phyloP scores from a whole-genome alignment of 2,888 invertebrate species.

The Pachycephus smyrnensis region DNA sequence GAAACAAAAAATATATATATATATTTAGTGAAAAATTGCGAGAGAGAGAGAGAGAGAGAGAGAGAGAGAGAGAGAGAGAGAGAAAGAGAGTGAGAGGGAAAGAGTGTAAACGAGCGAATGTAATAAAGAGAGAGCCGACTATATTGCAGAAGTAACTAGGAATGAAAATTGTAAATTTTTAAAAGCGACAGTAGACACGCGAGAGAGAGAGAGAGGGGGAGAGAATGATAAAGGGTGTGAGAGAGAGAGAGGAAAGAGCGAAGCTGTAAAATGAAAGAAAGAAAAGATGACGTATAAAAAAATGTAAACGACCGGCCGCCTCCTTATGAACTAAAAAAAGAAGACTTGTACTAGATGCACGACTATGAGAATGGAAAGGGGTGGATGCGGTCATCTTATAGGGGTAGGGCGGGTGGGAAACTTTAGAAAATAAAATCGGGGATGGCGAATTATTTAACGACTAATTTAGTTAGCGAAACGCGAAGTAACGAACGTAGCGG shows the following conservation, averaged over 20 bases:
- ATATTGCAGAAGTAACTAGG: constrained; percentile 10
- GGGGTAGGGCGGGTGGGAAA: neutral
- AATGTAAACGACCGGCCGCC: constrained; percentile 14
- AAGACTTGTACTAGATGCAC: neutral
- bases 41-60: constrained; percentile 11
- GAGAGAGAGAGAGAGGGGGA: too few relatives aligned
- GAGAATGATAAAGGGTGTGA: neutral
- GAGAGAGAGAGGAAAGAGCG: neutral
- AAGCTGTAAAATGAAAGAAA: neutral
- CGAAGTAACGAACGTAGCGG: constrained; percentile 22
- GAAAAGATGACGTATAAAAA: neutral
- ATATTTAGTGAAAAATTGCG: constrained; percentile 8
- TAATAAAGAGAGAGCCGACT: neutral
- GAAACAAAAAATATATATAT: constrained; percentile 29
- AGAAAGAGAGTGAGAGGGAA: neutral
- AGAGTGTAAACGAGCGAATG: constrained; percentile 8
- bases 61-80: constrained; percentile 1
- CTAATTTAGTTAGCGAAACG: constrained; percentile 24
- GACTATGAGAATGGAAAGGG: neutral
- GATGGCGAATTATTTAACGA: constrained; percentile 30
- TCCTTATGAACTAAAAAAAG: constrained; percentile 10
- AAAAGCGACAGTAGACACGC: constrained; percentile 18
- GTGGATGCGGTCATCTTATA: constrained; percentile 11
- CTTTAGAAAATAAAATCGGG: constrained; percentile 18
- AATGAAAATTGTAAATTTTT: constrained; percentile 34